Evolutionary conservation across 2,888 invertebrate genomes (phyloP).

Genomic region (Chironomus riparius): DNA sequence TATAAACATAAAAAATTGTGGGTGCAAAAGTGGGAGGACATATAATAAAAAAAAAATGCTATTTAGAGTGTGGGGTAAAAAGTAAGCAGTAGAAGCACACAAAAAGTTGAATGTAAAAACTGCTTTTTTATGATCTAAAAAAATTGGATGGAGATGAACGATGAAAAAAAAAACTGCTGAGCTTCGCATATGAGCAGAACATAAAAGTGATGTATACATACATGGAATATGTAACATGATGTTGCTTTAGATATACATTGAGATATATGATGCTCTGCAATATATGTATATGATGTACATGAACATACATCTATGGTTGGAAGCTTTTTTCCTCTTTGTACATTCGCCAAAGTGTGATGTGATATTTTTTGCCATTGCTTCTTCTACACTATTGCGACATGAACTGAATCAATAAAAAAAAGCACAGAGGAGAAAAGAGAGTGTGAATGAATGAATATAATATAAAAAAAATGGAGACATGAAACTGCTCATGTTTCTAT

Average conservation of each 20-base stretch:
- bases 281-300: neutral
- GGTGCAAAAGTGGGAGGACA: neutral
- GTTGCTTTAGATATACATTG: constrained; percentile 18
- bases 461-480: constrained; percentile 11
- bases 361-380: neutral
- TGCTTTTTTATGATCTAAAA: constrained; percentile 20
- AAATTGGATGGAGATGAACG: neutral
- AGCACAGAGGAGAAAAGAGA: neutral
- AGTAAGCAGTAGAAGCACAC: neutral
- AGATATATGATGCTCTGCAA: neutral
- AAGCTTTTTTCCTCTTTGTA: neutral
- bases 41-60: too few relatives aligned
- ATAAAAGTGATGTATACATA: constrained; percentile 19
- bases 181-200: constrained; percentile 21
- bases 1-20: neutral
- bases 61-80: too few relatives aligned
- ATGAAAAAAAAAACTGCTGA: constrained; percentile 1
- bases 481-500: neutral
- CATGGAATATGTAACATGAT: constrained; percentile 20
- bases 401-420: constrained; percentile 26
- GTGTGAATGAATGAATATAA: constrained; percentile 6
- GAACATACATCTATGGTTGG: neutral
- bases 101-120: constrained; percentile 23
- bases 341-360: constrained; percentile 14
- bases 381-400: neutral